Conservation (phyloP, 2,113 vertebrate species). For the Orientallactaga bullata region DNA sequence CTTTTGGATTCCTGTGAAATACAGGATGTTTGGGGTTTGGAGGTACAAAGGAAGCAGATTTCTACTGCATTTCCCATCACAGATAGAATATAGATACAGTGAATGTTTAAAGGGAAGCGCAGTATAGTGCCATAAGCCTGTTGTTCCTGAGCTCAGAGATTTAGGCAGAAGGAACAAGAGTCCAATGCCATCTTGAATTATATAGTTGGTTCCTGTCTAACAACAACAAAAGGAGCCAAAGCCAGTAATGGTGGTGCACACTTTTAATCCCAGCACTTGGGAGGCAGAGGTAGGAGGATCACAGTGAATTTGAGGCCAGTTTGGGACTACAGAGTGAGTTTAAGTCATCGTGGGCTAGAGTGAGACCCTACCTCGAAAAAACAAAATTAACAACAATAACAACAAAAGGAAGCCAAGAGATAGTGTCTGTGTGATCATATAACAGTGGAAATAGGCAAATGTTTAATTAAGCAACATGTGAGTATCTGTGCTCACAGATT, state of each 20-base stretch:
- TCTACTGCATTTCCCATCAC: not conserved
- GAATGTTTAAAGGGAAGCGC: not conserved
- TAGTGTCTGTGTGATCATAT: too few species aligned
- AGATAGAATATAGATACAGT: conserved; percentile 28
- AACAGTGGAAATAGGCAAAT: not conserved
- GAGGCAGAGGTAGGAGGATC: too few species aligned
- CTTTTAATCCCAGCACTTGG: too few species aligned
- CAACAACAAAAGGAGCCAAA: not conserved
- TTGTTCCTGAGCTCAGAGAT: not conserved
- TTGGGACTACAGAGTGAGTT: too few species aligned
- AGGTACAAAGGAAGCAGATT: not conserved
- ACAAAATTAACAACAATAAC: too few species aligned
- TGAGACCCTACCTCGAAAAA: too few species aligned
- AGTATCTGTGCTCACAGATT: not conserved
- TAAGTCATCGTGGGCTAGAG: too few species aligned
- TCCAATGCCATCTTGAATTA: not conserved
- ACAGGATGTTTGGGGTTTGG: not conserved
- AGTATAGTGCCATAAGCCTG: too few species aligned
- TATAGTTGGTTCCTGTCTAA: not conserved
- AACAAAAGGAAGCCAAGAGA: too few species aligned
- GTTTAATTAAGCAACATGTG: not conserved
- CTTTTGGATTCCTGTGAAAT: conserved; percentile 14
- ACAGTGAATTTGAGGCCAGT: too few species aligned
- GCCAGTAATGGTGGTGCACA: not conserved
- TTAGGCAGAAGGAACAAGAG: too few species aligned